phyloP scores from a whole-genome alignment of 1,140 invertebrate species.

The Oryctes rhinoceros region DNA sequence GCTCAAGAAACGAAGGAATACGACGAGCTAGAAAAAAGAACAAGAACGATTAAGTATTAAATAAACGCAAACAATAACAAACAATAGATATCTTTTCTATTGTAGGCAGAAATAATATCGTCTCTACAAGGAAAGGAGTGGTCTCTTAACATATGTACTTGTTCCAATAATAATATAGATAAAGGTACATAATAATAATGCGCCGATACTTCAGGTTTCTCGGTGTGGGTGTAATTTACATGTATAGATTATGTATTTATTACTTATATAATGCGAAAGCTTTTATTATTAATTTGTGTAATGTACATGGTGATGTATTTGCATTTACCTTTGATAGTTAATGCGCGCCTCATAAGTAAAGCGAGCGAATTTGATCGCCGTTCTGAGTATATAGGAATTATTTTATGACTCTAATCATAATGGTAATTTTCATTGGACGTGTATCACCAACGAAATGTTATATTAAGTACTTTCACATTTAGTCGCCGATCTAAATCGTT shows the following conservation, averaged over 20 bases:
- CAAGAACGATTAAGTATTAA: constrained; percentile 37
- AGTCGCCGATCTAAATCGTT: too few species aligned
- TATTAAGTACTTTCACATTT: too few species aligned
- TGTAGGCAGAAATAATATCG: constrained; percentile 49
- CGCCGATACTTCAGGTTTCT: constrained; percentile 46
- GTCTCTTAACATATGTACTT: constrained; percentile 51
- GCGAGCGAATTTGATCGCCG: too few species aligned
- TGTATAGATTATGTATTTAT: constrained; percentile 45
- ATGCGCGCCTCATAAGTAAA: not conserved
- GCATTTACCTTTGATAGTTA: not conserved
- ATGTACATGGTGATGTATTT: not conserved
- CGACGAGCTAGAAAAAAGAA: constrained; percentile 7
- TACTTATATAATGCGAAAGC: constrained; percentile 38
- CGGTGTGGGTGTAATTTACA: constrained; percentile 50
- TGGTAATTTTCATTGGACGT: too few species aligned
- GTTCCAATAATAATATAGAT: constrained; percentile 52
- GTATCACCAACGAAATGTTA: too few species aligned
- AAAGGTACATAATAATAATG: constrained; percentile 51
- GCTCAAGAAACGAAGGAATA: not conserved
- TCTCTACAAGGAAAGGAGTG: constrained; percentile 48
- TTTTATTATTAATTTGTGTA: constrained; percentile 26
- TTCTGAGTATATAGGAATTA: too few species aligned
- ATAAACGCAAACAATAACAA: constrained; percentile 42
- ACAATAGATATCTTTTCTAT: constrained; percentile 49
- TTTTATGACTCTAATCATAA: too few species aligned